phyloP scores from a whole-genome alignment of 2,797 vertebrate genomes.

The Eulemur rubriventer region DNA sequence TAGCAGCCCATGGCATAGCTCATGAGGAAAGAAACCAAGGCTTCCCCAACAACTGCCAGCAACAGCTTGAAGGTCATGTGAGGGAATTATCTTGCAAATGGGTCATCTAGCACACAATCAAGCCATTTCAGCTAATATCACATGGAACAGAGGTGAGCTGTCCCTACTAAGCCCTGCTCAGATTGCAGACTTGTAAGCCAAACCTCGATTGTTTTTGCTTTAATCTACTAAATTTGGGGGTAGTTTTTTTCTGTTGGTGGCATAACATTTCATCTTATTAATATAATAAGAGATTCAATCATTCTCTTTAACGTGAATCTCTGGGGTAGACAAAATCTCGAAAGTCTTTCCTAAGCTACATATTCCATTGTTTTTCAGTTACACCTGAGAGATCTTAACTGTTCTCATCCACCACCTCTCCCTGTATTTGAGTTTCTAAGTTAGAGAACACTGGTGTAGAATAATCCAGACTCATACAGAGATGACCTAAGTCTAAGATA shows the following conservation, averaged over 20 bases:
- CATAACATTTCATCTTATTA: neutral
- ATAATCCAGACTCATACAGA: neutral
- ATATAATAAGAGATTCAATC: neutral
- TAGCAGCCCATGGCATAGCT: neutral
- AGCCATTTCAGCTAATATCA: neutral
- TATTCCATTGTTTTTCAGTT: neutral
- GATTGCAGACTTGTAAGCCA: neutral
- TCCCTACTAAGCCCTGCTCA: neutral
- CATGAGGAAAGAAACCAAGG: neutral
- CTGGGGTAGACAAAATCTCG: neutral
- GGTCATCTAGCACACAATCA: neutral
- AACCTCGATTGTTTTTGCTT: neutral
- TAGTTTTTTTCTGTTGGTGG: neutral
- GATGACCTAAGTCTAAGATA: neutral
- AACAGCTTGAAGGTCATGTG: neutral
- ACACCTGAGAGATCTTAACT: neutral
- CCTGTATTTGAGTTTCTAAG: neutral
- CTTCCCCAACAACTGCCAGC: neutral
- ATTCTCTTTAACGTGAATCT: neutral
- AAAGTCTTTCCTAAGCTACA: neutral
- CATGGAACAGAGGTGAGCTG: neutral
- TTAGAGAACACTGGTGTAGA: neutral
- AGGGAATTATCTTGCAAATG: neutral
- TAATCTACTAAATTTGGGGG: neutral
- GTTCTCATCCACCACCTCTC: neutral